Evolutionary conservation across 2,797 vertebrate genomes (phyloP), one percentile per base, ranked within the genome.

Genomic region (Hirundo rustica): DNA sequence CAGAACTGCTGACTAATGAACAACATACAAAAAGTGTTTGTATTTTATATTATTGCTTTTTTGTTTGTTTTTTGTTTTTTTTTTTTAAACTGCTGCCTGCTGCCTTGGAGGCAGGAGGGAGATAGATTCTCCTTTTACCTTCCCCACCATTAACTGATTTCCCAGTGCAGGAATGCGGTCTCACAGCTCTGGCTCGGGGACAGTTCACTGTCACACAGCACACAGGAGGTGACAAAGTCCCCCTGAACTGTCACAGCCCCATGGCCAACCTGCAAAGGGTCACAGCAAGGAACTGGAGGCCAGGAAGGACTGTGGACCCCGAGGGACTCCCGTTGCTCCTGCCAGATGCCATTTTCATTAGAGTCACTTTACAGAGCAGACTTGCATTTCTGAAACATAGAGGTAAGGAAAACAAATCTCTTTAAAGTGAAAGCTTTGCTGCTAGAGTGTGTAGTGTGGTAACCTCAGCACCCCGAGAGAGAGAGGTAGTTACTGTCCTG

Each of bases 291-390:
- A 91, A 50, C 45, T 17, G 80, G 26, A 4, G 2, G 36, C 61
- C 23, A 14, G 54, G 45, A 36, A 73, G 50, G 53, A 32, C 1
- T 6, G 23, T 6, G 23, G 36, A 32, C 38, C 45, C 57, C 1
- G 0, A 48, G 58, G 75, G 47, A 57, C 29, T 57, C 34, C 58
- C 0, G 7, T 38, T 50, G 54, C 66, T 92, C 80, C 84, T 87
- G 71, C 71, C 84, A 66, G 93, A 85, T 95, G 93, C 95, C 84
- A 92, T 94, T 95, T 94, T 88, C 93, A 6, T 77, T 80, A 91
- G 89, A 95, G 93, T 92, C 85, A 36, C 95, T 92, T 93, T 85
- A 78, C 83, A 96, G 96, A 96, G 88, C 93, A 92, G 88, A 91
- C 86, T 88, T 87, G 89, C 81, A 22, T 85, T 88, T 92, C 84